A percentile compares a stretch with the other conserved stretches of the same genome.
These are phyloP conservation scores for Acropternis orthonyx DNA, from an alignment of 2,797 vertebrate species.

Conservation along the genomic window DNA sequence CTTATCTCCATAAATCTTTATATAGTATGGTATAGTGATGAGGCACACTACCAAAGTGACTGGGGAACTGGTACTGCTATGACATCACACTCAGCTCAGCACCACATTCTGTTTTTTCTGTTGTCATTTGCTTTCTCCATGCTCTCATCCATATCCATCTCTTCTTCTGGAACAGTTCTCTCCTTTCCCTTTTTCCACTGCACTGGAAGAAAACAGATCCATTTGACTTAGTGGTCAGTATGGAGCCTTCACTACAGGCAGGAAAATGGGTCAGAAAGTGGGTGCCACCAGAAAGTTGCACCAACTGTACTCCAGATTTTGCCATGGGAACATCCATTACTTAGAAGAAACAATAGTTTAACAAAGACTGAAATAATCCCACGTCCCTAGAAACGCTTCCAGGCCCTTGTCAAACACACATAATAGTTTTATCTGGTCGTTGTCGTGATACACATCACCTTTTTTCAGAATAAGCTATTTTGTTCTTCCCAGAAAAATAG, in stretches of 20 bases:
- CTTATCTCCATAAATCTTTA: not conserved
- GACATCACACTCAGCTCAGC: not conserved
- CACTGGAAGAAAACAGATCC: not conserved
- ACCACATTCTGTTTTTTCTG: not conserved
- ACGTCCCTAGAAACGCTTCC: not conserved
- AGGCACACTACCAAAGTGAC: not conserved
- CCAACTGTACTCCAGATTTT: not conserved
- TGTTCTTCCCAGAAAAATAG: not conserved
- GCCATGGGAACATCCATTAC: not conserved
- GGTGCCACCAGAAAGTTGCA: not conserved
- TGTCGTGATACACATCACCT: not conserved
- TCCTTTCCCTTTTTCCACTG: not conserved
- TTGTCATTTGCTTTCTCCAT: not conserved
- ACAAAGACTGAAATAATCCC: not conserved
- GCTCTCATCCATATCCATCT: not conserved
- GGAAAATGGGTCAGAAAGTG: not conserved
- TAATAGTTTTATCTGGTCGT: not conserved
- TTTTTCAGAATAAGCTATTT: not conserved
- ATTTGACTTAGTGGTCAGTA: not conserved
- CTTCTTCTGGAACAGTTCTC: not conserved
- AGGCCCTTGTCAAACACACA: not conserved
- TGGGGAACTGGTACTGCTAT: rapidly evolving
- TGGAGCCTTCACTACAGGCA: not conserved
- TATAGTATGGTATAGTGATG: not conserved
- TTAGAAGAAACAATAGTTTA: not conserved